Conservation (phyloP, 2,797 vertebrate species). For the Tolypeutes matacus region DNA sequence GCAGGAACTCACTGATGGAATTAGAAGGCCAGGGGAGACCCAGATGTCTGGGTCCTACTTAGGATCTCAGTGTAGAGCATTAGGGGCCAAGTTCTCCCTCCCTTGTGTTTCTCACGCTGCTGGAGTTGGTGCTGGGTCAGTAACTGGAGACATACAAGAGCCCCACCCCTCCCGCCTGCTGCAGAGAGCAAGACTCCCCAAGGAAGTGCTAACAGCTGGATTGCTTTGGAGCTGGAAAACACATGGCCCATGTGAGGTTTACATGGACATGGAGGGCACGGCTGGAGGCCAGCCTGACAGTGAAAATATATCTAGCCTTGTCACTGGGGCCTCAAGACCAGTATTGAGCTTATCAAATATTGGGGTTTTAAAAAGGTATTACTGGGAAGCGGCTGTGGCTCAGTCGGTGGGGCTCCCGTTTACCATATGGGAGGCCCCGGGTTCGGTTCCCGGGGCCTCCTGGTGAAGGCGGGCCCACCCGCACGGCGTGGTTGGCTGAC, state of each 20-base stretch:
- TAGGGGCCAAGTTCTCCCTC: background rate
- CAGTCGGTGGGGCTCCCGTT: no score
- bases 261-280: accelerated
- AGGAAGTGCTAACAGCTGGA: background rate
- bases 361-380: background rate
- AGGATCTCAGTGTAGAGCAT: background rate
- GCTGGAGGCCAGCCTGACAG: background rate
- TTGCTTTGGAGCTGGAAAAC: background rate
- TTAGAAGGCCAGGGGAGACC: background rate
- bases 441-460: no score
- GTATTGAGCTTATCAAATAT: background rate
- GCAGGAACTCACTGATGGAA: background rate
- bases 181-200: background rate
- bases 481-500: no score
- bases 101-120: background rate
- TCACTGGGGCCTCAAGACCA: background rate
- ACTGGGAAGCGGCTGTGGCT: no score
- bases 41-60: background rate
- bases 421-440: no score
- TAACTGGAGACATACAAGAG: accelerated
- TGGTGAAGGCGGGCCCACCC: no score
- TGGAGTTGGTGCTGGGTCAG: background rate
- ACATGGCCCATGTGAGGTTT: background rate
- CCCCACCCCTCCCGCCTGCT: background rate
- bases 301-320: background rate